A percentile compares a stretch with the other conserved stretches of the same genome.
These are phyloP conservation scores for Drosophila orena DNA, from an alignment of 1,140 invertebrate species.

Conservation along the genomic window DNA sequence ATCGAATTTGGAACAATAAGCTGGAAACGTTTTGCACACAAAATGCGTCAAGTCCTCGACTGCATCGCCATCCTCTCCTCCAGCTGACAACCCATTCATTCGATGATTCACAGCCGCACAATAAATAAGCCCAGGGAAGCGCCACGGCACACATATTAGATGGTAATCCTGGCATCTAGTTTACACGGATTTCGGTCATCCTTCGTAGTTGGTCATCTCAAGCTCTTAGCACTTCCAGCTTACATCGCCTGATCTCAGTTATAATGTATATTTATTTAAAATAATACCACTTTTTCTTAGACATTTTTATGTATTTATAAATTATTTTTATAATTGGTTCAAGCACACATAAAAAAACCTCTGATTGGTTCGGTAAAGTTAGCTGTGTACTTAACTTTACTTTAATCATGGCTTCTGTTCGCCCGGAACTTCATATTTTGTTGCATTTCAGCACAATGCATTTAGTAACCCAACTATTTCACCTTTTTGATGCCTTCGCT, in stretches of 20 bases:
- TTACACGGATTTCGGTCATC: conserved; percentile 17
- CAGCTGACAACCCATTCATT: conserved; percentile 26
- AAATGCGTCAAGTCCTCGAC: conserved; percentile 45
- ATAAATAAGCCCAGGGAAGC: conserved; percentile 35
- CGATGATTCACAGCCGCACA: conserved; percentile 43
- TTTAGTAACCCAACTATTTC: not conserved
- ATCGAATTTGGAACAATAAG: conserved; percentile 56
- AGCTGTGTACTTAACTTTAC: too few species aligned
- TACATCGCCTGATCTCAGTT: not conserved
- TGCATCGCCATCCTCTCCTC: not conserved
- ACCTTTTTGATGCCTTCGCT: not conserved
- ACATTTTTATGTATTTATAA: too few species aligned
- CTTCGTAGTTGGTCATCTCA: not conserved
- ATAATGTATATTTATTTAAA: too few species aligned
- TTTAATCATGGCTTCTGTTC: too few species aligned
- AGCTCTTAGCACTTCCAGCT: not conserved
- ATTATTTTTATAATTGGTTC: too few species aligned
- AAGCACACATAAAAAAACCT: too few species aligned
- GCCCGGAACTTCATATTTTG: too few species aligned
- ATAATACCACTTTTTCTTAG: too few species aligned
- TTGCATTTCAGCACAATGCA: too few species aligned
- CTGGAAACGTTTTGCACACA: conserved; percentile 18
- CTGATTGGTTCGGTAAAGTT: too few species aligned
- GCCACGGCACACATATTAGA: conserved; percentile 30
- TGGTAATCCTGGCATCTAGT: conserved; percentile 16